Conservation (phyloP, 2,797 vertebrate genomes). For the Hypotaenidia okinawae region DNA sequence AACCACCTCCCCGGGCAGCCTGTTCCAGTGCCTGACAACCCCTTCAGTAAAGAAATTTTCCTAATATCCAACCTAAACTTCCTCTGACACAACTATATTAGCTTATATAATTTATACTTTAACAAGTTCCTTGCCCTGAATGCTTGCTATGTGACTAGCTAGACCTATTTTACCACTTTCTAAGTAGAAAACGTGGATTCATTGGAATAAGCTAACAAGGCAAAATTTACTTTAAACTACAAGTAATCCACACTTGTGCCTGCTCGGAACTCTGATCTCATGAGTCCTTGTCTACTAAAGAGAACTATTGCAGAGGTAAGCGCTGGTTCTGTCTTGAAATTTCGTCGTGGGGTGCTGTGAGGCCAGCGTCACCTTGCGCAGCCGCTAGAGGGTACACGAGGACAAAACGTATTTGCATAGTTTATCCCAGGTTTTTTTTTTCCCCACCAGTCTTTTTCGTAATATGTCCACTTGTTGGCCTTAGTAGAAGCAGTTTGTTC, state of each 20-base stretch:
- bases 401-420: background rate
- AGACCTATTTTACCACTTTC: background rate
- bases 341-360: background rate
- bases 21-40: too few relatives aligned
- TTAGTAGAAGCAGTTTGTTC: background rate
- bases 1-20: too few relatives aligned
- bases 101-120: too few relatives aligned
- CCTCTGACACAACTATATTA: too few relatives aligned
- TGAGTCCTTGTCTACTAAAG: background rate
- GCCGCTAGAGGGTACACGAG: slow-evolving; percentile 53
- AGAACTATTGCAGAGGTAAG: background rate
- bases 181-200: background rate
- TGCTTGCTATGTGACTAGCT: background rate
- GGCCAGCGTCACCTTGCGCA: background rate
- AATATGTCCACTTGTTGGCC: background rate
- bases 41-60: too few relatives aligned
- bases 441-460: background rate
- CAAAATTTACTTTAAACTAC: background rate
- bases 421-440: background rate
- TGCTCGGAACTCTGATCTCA: background rate
- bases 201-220: background rate
- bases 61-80: too few relatives aligned
- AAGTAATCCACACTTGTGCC: background rate
- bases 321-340: background rate
- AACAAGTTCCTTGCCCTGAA: too few relatives aligned